phyloP scores from a whole-genome alignment of 1,140 invertebrate species.

The Drosophila ananassae region DNA sequence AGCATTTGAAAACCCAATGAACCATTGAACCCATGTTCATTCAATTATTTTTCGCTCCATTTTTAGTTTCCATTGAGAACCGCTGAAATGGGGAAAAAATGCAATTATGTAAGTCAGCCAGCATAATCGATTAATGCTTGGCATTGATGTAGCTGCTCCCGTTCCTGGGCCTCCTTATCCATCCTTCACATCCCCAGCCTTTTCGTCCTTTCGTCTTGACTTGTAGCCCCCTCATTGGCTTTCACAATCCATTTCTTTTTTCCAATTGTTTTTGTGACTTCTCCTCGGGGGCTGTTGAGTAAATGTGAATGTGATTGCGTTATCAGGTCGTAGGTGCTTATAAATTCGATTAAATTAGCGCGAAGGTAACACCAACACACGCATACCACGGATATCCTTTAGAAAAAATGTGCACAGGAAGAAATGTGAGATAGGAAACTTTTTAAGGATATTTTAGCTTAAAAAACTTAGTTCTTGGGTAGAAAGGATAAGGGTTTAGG shows the following conservation, averaged over 20 bases:
- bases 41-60: constrained; percentile 37
- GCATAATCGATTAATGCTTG: constrained; percentile 67
- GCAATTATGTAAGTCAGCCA: constrained; percentile 69
- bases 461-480: too few relatives aligned
- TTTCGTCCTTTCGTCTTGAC: background rate
- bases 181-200: background rate
- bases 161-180: background rate
- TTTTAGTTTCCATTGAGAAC: constrained; percentile 30
- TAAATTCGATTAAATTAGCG: constrained; percentile 60
- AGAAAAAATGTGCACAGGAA: background rate
- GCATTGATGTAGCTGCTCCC: constrained; percentile 68
- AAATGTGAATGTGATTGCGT: constrained; percentile 54
- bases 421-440: background rate
- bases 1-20: background rate
- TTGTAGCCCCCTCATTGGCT: background rate
- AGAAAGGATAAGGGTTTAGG: too few relatives aligned
- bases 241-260: constrained; percentile 6
- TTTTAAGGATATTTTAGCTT: too few relatives aligned
- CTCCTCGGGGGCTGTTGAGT: constrained; percentile 19
- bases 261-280: constrained; percentile 34
- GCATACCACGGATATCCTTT: constrained; percentile 14
- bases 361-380: constrained; percentile 6
- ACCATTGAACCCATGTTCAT: background rate
- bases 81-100: constrained; percentile 45
- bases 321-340: constrained; percentile 56